Conservation (phyloP, 2,797 vertebrate genomes). For the Oreochromis mossambicus region DNA sequence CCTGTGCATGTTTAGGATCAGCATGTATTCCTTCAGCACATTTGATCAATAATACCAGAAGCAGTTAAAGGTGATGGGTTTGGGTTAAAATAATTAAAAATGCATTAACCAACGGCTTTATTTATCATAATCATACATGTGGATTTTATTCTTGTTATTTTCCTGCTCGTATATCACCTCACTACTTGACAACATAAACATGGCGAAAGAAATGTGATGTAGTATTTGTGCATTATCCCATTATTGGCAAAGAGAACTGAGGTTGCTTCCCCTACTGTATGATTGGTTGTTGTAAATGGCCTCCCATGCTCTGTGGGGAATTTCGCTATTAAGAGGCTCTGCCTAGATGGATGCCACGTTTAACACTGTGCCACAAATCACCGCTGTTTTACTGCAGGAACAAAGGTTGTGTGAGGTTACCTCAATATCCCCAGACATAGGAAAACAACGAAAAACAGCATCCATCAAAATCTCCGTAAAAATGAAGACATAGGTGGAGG, state of each 20-base stretch:
- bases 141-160: background rate
- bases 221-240: slow-evolving; percentile 40
- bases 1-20: background rate
- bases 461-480: background rate
- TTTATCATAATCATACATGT: slow-evolving; percentile 13
- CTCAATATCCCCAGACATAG: background rate
- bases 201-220: background rate
- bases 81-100: background rate
- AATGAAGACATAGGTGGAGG: background rate
- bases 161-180: slow-evolving; percentile 36
- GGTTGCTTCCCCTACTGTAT: background rate
- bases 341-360: slow-evolving; percentile 9
- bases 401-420: slow-evolving; percentile 15
- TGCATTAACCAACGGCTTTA: background rate
- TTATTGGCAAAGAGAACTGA: slow-evolving; percentile 31
- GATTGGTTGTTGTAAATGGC: slow-evolving; percentile 45
- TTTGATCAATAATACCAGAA: slow-evolving; percentile 3
- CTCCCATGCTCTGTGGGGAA: slow-evolving; percentile 33
- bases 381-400: slow-evolving; percentile 11
- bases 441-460: background rate
- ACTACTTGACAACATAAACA: slow-evolving; percentile 10
- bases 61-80: background rate
- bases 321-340: slow-evolving; percentile 33
- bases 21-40: background rate
- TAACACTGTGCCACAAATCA: slow-evolving; percentile 34